Percentiles rank a stretch among this genome's conserved stretches.
phyloP scores from a whole-genome alignment of 2,888 invertebrate genomes.

The Drosophila imparisetae region DNA sequence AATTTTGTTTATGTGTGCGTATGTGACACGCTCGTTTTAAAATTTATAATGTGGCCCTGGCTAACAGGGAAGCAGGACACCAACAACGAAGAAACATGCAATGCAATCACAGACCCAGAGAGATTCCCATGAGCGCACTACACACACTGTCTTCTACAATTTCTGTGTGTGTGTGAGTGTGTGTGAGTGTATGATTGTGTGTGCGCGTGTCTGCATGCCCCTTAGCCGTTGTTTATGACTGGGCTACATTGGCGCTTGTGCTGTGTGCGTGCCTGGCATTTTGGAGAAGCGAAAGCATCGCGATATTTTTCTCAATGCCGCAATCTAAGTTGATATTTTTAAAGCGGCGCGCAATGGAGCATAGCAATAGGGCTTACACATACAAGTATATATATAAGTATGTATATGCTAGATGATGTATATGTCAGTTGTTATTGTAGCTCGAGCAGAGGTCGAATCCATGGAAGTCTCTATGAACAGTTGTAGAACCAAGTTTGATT shows the following conservation, averaged over 20 bases:
- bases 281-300: conserved; percentile 64
- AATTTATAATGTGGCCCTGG: conserved; percentile 72
- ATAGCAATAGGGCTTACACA: conserved; percentile 38
- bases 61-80: conserved; percentile 51
- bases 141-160: conserved; percentile 20
- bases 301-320: conserved; percentile 67
- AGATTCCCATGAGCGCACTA: conserved; percentile 67
- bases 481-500: background rate
- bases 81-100: conserved; percentile 61
- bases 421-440: conserved; percentile 22
- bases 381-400: conserved; percentile 5
- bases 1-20: conserved; percentile 68
- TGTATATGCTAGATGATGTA: conserved; percentile 22
- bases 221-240: conserved; percentile 70
- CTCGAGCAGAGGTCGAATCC: background rate
- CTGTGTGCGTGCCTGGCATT: conserved; percentile 71
- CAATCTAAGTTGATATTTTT: conserved; percentile 76
- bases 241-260: conserved; percentile 64
- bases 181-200: conserved; percentile 33
- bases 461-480: too few relatives aligned
- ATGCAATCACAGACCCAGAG: conserved; percentile 78
- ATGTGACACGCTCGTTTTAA: conserved; percentile 76
- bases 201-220: conserved; percentile 47
- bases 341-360: conserved; percentile 51
- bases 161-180: background rate